Conservation (phyloP, 2,113 vertebrate species). For the Nerophis lumbriciformis region DNA sequence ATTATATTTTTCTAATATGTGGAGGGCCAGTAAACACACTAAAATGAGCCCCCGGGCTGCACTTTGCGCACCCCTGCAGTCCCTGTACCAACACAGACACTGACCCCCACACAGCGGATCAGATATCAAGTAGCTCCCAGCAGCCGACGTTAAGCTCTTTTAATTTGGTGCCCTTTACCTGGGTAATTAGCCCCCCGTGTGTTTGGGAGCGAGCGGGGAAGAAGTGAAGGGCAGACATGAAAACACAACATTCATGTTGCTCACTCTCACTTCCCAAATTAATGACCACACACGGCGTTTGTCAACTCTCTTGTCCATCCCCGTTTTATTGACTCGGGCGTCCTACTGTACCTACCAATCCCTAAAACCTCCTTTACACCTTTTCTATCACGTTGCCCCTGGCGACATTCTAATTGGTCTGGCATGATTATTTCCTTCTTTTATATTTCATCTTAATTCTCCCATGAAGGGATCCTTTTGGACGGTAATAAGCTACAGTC, state of each 20-base stretch:
- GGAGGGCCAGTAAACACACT: too few species aligned
- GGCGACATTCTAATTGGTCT: slow-evolving; percentile 6
- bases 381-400: not conserved
- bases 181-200: slow-evolving; percentile 63
- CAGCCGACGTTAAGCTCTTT: slow-evolving; percentile 75
- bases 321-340: slow-evolving; percentile 26
- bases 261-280: slow-evolving; percentile 48
- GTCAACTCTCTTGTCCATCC: slow-evolving; percentile 22
- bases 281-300: slow-evolving; percentile 54
- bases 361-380: slow-evolving; percentile 8
- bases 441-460: not conserved
- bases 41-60: not conserved
- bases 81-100: slow-evolving; percentile 2
- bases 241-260: slow-evolving; percentile 36
- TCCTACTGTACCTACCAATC: not conserved
- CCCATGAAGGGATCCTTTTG: too few species aligned
- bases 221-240: slow-evolving; percentile 10
- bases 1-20: too few species aligned
- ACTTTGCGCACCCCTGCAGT: slow-evolving; percentile 20
- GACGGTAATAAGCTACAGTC: too few species aligned
- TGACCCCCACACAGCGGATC: slow-evolving; percentile 13
- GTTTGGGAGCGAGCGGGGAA: slow-evolving; percentile 22
- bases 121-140: slow-evolving; percentile 50
- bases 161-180: slow-evolving; percentile 77
- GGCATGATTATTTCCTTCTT: not conserved